A percentile compares a stretch with the other conserved stretches of the same genome.
These are phyloP conservation scores for Sebastes matsubarae DNA, from an alignment of 2,797 vertebrate species.

Conservation along the genomic window DNA sequence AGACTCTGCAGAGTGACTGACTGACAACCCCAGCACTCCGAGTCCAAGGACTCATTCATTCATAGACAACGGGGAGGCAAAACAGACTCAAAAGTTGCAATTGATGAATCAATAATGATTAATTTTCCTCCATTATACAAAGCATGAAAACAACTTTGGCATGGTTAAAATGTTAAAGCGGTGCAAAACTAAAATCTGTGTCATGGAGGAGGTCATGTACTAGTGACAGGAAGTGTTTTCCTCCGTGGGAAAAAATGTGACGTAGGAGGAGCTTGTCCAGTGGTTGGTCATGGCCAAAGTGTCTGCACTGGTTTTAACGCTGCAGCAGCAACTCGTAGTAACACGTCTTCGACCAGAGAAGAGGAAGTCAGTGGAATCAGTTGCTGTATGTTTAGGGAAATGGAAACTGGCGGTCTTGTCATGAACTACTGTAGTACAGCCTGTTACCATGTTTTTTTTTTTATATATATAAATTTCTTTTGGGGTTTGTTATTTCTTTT, in stretches of 20 bases:
- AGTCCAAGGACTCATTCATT: too few species aligned
- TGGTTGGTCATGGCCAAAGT: neutral
- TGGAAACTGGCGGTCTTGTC: neutral
- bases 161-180: neutral
- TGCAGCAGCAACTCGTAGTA: neutral
- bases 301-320: neutral
- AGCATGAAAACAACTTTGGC: neutral
- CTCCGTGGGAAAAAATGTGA: neutral
- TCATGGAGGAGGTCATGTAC: neutral
- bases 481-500: neutral
- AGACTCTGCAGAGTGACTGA: neutral
- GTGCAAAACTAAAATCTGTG: neutral
- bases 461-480: neutral
- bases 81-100: too few species aligned
- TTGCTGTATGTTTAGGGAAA: neutral
- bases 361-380: neutral
- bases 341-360: neutral
- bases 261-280: neutral
- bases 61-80: too few species aligned
- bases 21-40: too few species aligned
- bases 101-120: neutral
- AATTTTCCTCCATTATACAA: neutral
- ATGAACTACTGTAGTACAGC: neutral
- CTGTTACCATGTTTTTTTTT: too few species aligned
- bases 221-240: slow-evolving; percentile 5